Evolutionary conservation across 1,140 invertebrate genomes (phyloP).

Genomic region (Acyrthosiphon pisum): DNA sequence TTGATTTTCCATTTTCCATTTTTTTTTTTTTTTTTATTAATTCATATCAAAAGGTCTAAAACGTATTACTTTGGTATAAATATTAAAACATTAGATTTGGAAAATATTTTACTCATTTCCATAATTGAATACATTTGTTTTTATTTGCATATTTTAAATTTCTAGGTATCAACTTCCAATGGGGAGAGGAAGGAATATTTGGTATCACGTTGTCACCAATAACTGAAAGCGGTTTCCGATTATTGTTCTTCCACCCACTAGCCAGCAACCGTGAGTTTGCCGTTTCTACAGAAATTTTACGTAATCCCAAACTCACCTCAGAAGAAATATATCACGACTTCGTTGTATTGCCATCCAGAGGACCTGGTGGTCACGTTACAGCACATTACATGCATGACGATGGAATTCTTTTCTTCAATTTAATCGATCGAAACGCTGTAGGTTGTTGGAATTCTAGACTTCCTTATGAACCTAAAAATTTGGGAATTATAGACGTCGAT

Average conservation of each 20-base stretch:
- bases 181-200: slow-evolving; percentile 84
- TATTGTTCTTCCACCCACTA: slow-evolving; percentile 78
- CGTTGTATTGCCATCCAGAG: slow-evolving; percentile 72
- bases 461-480: slow-evolving; percentile 65
- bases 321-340: slow-evolving; percentile 69
- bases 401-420: slow-evolving; percentile 77
- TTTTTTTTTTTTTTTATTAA: too few relatives aligned
- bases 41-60: too few relatives aligned
- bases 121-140: background rate
- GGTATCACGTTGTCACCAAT: slow-evolving; percentile 76
- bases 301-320: slow-evolving; percentile 65
- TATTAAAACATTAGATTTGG: background rate
- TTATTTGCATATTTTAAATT: slow-evolving; percentile 63
- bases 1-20: too few relatives aligned
- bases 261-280: slow-evolving; percentile 79
- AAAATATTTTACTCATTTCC: slow-evolving; percentile 17
- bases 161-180: slow-evolving; percentile 81
- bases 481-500: slow-evolving; percentile 74
- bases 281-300: slow-evolving; percentile 75
- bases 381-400: slow-evolving; percentile 75
- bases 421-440: slow-evolving; percentile 80
- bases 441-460: slow-evolving; percentile 79
- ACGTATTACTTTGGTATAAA: background rate
- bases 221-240: slow-evolving; percentile 71
- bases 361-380: slow-evolving; percentile 75